Evolutionary conservation across 2,888 invertebrate genomes (phyloP), one percentile per base, ranked within the genome.

Genomic region (Drosophila mercatorum): DNA sequence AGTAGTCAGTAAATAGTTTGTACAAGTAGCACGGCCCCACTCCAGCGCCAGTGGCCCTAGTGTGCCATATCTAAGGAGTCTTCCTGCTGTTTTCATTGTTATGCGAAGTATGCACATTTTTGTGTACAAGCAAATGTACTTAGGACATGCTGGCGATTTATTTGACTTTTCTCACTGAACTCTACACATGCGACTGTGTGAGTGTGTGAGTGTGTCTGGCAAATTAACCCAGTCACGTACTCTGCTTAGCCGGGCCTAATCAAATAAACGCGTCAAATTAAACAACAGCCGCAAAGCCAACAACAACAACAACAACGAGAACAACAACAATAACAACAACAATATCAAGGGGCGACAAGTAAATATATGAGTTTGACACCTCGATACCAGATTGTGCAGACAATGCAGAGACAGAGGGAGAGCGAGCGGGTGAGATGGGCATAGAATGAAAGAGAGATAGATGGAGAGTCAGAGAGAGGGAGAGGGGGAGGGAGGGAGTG

Each of bases 191-290:
- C 14, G 55, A 46, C 47, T 17, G 49, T 46, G 55, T 47, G 52
- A 22, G 22, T 31, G 53, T 51, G 36, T 36, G 41, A 40, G 56
- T 59, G 22, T 66, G 52, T 57, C 41, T 52, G 66, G 69, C 74
- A 87, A 84, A 87, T 84, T 89, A 84, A 88, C 83, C 82, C 85
- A 77, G 74, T 79, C 84, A 89, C 84, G 84, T 84, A 89, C 79
- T 71, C 53, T 88, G 76, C 81, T 89, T 86, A 86, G 83, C 67
- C 78, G 67, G 82, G 70, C 88, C 83, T 84, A 84, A 84, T 87
- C 83, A 84, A 89, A 84, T 84, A 84, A 88, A 87, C 81, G 88
- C 89, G 76, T 72, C 89, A 84, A 87, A 84, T 87, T 88, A 84
- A 87, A 84, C 83, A 84, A 72, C 85, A 74, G 70, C 68, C 65